Percentiles rank a stretch among this genome's conserved stretches.
Conservation (phyloP, 2,888 invertebrate genomes). For the Leptopterna dolabrata region DNA sequence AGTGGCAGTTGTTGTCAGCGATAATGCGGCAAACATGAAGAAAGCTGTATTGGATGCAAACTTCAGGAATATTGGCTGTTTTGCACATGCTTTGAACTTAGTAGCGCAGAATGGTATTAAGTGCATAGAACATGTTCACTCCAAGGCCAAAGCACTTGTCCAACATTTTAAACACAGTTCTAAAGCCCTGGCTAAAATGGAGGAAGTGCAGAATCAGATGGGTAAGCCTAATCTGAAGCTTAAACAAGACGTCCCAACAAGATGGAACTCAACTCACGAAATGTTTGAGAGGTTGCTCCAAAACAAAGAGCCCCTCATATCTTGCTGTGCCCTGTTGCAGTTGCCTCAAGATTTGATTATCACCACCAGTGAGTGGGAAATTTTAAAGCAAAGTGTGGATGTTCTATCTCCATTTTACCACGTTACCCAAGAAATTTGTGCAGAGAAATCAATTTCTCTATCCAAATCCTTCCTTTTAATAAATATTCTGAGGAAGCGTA, state of each 20-base stretch:
- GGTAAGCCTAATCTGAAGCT: neutral
- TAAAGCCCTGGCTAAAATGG: neutral
- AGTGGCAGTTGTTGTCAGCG: neutral
- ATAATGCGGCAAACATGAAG: neutral
- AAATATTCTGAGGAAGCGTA: neutral
- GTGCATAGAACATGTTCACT: neutral
- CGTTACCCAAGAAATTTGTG: neutral
- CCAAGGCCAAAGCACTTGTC: neutral
- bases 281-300: neutral
- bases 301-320: neutral
- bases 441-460: neutral
- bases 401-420: neutral
- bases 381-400: neutral
- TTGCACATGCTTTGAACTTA: too few species aligned
- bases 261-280: slow-evolving; percentile 12
- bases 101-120: neutral
- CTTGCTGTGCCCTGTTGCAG: neutral
- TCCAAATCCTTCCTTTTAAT: neutral
- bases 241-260: neutral
- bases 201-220: neutral
- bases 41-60: neutral
- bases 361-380: neutral
- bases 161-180: neutral
- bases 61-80: too few species aligned
- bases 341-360: neutral